Evolutionary conservation across 2,888 invertebrate genomes (phyloP).

Genomic region (Bugulina stolonifera): DNA sequence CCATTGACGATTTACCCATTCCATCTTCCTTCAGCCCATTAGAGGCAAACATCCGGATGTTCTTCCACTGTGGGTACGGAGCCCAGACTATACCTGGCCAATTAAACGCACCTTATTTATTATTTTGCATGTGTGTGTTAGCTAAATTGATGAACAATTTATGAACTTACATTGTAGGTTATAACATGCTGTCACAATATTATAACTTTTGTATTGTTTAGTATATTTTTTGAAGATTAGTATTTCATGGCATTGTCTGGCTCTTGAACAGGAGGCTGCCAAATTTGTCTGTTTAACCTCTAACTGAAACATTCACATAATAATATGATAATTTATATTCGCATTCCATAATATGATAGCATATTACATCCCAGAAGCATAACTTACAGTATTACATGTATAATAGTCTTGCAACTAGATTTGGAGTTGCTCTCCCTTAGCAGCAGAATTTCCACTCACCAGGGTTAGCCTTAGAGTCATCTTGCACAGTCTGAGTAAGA

Average conservation of each 20-base stretch:
- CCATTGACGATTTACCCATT: slow-evolving; percentile 12
- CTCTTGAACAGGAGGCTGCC: too few relatives aligned
- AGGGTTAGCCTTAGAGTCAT: not conserved
- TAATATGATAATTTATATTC: not conserved
- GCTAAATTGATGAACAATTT: too few relatives aligned
- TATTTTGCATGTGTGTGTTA: too few relatives aligned
- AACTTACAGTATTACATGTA: not conserved
- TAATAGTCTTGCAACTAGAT: too few relatives aligned
- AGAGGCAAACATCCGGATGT: not conserved
- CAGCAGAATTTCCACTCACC: too few relatives aligned
- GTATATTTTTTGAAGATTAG: too few relatives aligned
- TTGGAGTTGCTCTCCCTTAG: too few relatives aligned
- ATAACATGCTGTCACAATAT: too few relatives aligned
- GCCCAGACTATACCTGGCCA: not conserved
- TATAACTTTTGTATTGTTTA: too few relatives aligned
- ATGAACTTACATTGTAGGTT: too few relatives aligned
- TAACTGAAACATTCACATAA: not conserved
- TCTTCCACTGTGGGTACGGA: slow-evolving; percentile 22
- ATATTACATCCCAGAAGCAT: not conserved
- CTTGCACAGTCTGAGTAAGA: not conserved
- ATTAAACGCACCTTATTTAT: not conserved
- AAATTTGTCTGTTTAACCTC: too few relatives aligned
- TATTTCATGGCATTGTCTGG: too few relatives aligned
- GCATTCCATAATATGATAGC: not conserved
- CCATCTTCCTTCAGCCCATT: not conserved